Evolutionary conservation across 2,888 invertebrate genomes (phyloP).

Genomic region (Leptopilina drosophilae): DNA sequence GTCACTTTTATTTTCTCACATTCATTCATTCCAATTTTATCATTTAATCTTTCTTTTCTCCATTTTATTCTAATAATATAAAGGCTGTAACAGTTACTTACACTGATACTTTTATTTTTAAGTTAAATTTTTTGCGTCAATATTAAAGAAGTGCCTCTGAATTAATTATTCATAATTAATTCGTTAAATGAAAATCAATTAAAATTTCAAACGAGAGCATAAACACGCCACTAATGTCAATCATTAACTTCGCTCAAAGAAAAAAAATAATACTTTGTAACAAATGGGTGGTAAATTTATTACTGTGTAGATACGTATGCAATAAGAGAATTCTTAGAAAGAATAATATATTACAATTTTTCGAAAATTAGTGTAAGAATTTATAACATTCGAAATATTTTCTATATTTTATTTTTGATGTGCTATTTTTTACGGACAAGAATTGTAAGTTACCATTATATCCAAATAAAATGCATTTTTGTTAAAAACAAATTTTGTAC

Average conservation of each 20-base stretch:
- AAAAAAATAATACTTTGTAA: neutral
- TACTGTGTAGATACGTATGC: neutral
- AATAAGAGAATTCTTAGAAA: neutral
- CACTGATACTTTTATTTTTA: neutral
- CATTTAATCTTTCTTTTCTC: neutral
- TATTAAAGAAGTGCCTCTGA: neutral
- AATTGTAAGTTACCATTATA: conserved; percentile 29
- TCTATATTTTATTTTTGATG: conserved; percentile 27
- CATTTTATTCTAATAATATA: conserved; percentile 10
- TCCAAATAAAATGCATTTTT: conserved; percentile 8
- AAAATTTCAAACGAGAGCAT: neutral
- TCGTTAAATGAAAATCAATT: neutral
- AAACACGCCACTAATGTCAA: neutral
- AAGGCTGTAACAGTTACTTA: conserved; percentile 12
- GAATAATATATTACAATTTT: neutral
- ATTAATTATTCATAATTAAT: neutral
- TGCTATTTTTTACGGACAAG: conserved; percentile 29
- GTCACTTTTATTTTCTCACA: conserved; percentile 14
- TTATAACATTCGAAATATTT: conserved; percentile 10
- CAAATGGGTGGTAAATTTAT: neutral
- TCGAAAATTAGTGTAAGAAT: neutral
- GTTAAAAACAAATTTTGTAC: neutral
- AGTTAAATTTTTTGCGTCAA: neutral
- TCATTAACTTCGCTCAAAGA: conserved; percentile 25
- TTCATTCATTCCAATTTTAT: neutral